Base-by-base conservation (phyloP, 2,888 invertebrate species). In the Tetragonula carbonaria region DNA sequence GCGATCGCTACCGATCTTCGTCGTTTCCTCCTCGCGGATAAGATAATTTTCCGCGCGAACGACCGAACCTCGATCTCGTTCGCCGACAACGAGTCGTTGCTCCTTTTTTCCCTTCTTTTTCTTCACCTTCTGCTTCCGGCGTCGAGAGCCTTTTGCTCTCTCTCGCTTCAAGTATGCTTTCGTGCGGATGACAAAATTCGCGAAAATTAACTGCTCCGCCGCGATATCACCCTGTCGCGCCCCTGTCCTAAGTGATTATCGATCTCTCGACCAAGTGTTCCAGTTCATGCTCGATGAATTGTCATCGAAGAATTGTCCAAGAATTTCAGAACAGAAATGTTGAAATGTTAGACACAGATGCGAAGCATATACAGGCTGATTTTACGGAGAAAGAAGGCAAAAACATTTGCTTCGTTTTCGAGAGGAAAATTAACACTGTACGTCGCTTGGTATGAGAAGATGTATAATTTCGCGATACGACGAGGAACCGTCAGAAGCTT, bases 31-130 rank as follows among this genome's bases (percentile, higher is more conserved):
- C 57, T 68, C 38, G 38, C 38, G 45, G 45, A 45, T 45, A 45
- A 81, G 84, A 88, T 88, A 86, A 88, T 90, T 89, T 89, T 90
- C 87, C 88, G 72, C 82, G 74, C 84, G 86, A 84, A 81, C 81
- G 87, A 85, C 51, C 82, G 28, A 70, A 80, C 76, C 65, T 78
- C 80, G 51, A 65, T 76, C 74, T 71, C 79, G 63, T 70, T 74
- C 70, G 33, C 74, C 68, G 76, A 67, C 82, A 77, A 80, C 71
- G 70, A 51, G 23, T n/a, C 85, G 50, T 63, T 67, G 74, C 85
- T 75, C 76, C 57, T 80, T 68, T 80, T 68, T 80, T 73, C 33
- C 45, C 51, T 63, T 71, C 62, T 28, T 50, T 83, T 71, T 80
- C 65, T 57, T 38, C 65, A 62, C 73, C 67, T 45, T 59, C 80